Conservation (phyloP, 2,888 invertebrate species). For the Creontiades dilutus region DNA sequence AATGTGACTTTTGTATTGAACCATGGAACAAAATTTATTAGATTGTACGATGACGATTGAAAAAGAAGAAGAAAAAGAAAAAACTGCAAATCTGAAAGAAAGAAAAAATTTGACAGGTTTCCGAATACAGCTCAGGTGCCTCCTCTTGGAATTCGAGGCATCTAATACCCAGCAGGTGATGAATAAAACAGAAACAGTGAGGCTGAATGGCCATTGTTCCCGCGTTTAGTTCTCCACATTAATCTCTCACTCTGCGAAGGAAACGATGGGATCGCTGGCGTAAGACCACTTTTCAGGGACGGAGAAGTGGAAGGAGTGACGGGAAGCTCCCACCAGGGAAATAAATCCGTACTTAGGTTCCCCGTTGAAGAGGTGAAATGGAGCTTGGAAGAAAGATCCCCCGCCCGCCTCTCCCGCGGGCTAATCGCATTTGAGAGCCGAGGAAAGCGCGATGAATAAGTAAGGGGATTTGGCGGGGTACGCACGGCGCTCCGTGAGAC, state of each 20-base stretch:
- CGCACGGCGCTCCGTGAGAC: not conserved
- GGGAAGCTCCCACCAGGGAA: slow-evolving; percentile 39
- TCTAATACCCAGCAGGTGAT: not conserved
- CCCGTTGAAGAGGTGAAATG: slow-evolving; percentile 39
- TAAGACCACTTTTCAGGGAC: slow-evolving; percentile 34
- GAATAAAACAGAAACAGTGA: slow-evolving; percentile 21
- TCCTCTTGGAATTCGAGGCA: not conserved
- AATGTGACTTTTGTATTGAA: too few relatives aligned
- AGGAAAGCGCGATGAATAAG: slow-evolving; percentile 38
- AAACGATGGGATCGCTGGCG: slow-evolving; percentile 11
- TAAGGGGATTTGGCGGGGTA: slow-evolving; percentile 23
- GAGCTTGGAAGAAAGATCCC: slow-evolving; percentile 39
- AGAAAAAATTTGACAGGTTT: too few relatives aligned
- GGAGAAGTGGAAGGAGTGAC: not conserved
- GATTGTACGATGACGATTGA: too few relatives aligned
- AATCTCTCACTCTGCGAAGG: not conserved
- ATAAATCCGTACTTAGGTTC: slow-evolving; percentile 40
- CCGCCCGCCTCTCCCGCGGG: not conserved
- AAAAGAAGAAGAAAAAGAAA: too few relatives aligned
- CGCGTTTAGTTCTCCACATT: not conserved
- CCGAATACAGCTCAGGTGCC: not conserved
- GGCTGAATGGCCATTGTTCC: slow-evolving; percentile 7
- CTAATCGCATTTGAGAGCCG: slow-evolving; percentile 42
- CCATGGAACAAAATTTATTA: too few relatives aligned
- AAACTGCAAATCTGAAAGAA: too few relatives aligned